A percentile compares a stretch with the other conserved stretches of the same genome.
phyloP scores from a whole-genome alignment of 2,888 invertebrate genomes.

The Galeopsomyia nigrocyanea region DNA sequence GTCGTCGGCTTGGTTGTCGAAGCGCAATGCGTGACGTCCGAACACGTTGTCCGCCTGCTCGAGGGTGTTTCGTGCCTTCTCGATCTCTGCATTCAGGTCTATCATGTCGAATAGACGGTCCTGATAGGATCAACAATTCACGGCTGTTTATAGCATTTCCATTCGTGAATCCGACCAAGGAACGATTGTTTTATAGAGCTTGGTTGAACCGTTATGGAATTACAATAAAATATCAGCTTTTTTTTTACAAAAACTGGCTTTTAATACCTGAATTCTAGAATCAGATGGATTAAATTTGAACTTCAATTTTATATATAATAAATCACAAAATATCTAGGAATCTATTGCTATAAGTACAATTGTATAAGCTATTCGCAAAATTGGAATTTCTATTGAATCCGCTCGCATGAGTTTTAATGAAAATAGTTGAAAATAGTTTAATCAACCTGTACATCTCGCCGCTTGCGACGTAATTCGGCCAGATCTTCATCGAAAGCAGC shows the following conservation, averaged over 20 bases:
- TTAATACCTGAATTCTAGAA: no score
- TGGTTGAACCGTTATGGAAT: no score
- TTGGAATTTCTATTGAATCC: neutral
- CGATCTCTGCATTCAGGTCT: slow-evolving; percentile 65
- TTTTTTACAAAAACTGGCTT: no score
- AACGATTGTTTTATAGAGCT: neutral
- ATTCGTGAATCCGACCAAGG: no score
- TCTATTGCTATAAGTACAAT: neutral
- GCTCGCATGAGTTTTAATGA: no score
- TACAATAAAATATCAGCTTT: no score
- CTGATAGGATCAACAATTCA: slow-evolving; percentile 46
- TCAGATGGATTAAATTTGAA: no score
- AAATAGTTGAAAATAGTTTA: neutral
- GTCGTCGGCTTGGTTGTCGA: slow-evolving; percentile 58
- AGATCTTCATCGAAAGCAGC: slow-evolving; percentile 66
- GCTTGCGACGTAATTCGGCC: slow-evolving; percentile 63
- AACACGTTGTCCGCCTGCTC: slow-evolving; percentile 62
- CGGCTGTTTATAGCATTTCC: neutral
- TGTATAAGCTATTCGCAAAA: neutral
- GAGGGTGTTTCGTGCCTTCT: slow-evolving; percentile 61
- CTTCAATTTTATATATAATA: neutral
- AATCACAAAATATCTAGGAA: neutral
- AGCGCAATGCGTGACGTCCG: slow-evolving; percentile 62
- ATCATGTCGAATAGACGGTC: slow-evolving; percentile 66
- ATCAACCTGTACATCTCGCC: slow-evolving; percentile 64